phyloP scores from a whole-genome alignment of 2,797 vertebrate genomes.

The Lagorchestes hirsutus region DNA sequence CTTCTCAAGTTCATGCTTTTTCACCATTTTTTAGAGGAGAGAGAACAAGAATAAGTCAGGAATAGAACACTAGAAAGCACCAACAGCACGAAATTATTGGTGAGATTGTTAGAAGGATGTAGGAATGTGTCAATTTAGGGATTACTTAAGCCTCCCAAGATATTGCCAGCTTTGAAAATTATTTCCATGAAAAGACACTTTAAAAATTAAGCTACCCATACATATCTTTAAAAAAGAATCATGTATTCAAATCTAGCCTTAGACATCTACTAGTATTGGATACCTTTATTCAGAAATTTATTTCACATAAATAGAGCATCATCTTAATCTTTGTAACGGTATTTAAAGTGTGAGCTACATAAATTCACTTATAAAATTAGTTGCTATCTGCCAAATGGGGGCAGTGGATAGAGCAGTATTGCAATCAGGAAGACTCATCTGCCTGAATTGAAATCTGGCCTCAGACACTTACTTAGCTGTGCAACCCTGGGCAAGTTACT shows the following conservation, averaged over 20 bases:
- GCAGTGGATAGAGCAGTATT: not conserved
- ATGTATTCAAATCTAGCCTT: not conserved
- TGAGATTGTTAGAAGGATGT: not conserved
- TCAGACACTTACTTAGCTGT: not conserved
- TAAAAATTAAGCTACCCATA: not conserved
- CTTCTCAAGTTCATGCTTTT: not conserved
- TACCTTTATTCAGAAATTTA: constrained; percentile 1
- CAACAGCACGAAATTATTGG: not conserved
- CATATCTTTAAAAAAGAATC: not conserved
- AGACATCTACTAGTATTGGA: not conserved
- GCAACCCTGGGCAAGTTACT: not conserved
- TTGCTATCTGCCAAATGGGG: too few relatives aligned
- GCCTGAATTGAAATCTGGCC: not conserved
- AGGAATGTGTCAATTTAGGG: constrained; percentile 11
- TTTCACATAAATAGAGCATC: not conserved
- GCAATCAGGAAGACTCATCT: not conserved
- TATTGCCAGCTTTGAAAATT: constrained; percentile 4
- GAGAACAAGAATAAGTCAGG: not conserved
- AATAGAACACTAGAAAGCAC: not conserved
- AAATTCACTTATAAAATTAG: too few relatives aligned
- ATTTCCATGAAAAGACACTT: constrained; percentile 1
- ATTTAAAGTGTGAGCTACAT: too few relatives aligned
- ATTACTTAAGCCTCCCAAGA: not conserved
- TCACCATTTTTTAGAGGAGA: not conserved
- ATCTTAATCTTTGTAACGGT: not conserved